Base-by-base conservation (phyloP, 2,113 vertebrate species). In the Xiphophorus couchianus region DNA sequence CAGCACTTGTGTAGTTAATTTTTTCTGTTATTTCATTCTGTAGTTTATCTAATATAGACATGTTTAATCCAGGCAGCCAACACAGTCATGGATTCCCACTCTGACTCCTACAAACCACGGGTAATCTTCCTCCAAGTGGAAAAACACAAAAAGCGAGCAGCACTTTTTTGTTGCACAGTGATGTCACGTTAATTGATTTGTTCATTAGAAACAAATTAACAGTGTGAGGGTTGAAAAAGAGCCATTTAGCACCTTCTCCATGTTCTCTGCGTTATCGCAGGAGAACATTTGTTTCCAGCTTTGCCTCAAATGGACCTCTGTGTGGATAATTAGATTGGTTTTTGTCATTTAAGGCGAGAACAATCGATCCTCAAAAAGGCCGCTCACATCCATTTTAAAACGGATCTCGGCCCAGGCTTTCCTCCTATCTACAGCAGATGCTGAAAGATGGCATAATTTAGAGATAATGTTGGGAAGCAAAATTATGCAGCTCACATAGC, bases 191-290 rank as follows among this genome's bases (percentile, higher is more conserved):
- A 87, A 90, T 81, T 63, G 74, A 88, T 89, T 81, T 67, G 73
- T 78, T 81, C 77, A 84, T 89, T 86, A 88, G 81, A 71, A 77
- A 68, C 78, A 86, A 88, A 89, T 87, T 71, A 74, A 81, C 78
- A 68, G 60, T 62, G 69, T 71, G 44, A 90, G 81, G 78, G 76
- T 80, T 73, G 74, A 86, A 78, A 81, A 84, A 67, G 74, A 90
- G 60, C 79, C 81, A 80, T 86, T 89, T 74, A 86, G 64, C 74
- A 76, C 64, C 82, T 65, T 80, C 73, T 39, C 13, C 66, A 25
- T 65, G 54, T 78, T 71, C 62, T 44, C 68, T 58, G 66, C 80
- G 67, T 80, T 83, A 83, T 80, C 73, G 27, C 63, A 14, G 73
- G 73, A 11, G 37, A 86, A 73, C 86, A 72, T 88, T 82, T 72